Percentiles rank a stretch among this genome's conserved stretches.
Evolutionary conservation across 2,888 invertebrate genomes (phyloP).

Genomic region (Hecatera dysodea): DNA sequence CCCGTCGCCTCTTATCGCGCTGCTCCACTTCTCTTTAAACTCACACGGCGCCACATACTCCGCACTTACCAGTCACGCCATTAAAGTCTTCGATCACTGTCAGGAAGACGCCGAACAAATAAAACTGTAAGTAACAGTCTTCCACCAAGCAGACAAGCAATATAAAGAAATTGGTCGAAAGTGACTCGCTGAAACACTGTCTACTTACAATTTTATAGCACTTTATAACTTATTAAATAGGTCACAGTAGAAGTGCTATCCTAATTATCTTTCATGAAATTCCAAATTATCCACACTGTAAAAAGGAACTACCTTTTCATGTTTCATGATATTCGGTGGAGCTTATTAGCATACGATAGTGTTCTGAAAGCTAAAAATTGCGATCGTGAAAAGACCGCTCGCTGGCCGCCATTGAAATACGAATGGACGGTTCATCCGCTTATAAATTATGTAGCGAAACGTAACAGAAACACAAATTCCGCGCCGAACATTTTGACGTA

Average conservation of each 20-base stretch:
- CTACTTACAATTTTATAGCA: slow-evolving; percentile 34
- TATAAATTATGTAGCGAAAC: slow-evolving; percentile 83
- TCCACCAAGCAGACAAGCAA: slow-evolving; percentile 48
- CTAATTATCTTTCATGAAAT: slow-evolving; percentile 55
- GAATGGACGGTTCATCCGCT: slow-evolving; percentile 79
- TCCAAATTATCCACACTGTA: slow-evolving; percentile 34
- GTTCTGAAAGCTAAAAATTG: slow-evolving; percentile 80
- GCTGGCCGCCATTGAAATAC: slow-evolving; percentile 76
- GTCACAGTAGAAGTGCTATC: slow-evolving; percentile 15
- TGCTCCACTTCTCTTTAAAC: slow-evolving; percentile 46
- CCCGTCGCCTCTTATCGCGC: slow-evolving; percentile 51
- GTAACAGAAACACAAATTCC: slow-evolving; percentile 74
- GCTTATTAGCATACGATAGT: slow-evolving; percentile 84
- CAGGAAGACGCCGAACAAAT: slow-evolving; percentile 59
- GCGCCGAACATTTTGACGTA: slow-evolving; percentile 69
- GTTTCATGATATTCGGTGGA: slow-evolving; percentile 71
- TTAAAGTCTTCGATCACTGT: slow-evolving; percentile 65
- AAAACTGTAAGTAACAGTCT: slow-evolving; percentile 60
- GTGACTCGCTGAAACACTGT: slow-evolving; percentile 54
- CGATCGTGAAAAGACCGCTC: slow-evolving; percentile 75
- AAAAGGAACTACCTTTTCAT: slow-evolving; percentile 65
- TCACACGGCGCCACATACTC: slow-evolving; percentile 28
- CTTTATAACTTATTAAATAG: slow-evolving; percentile 29
- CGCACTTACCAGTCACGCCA: slow-evolving; percentile 48
- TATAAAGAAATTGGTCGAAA: slow-evolving; percentile 55